Base-by-base conservation (phyloP, 2,797 vertebrate species). In the Tapera naevia region DNA sequence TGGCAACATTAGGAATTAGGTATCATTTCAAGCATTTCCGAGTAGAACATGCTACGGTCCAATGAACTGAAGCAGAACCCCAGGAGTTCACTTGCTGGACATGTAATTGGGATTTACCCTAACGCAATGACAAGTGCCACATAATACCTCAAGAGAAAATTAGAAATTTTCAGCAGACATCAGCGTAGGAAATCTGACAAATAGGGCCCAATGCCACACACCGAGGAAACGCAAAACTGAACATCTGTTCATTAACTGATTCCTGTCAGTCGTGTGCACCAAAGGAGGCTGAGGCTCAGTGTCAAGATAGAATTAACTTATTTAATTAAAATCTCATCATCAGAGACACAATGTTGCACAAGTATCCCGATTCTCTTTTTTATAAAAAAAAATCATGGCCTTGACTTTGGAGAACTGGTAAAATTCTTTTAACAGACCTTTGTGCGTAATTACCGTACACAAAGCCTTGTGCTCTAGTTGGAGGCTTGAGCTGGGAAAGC, bases 201-300 rank as follows among this genome's bases (percentile, higher is more conserved):
- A 85, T 5, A 67, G 28, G 33, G 64, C 64, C 71, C 71, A 32
- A 5, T 60, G 88, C 83, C 83, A 90, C 80, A 76, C 0, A 0
- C 61, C 70, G 93, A 94, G 78, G 56, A 74, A 91, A 96, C 85
- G 9, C 56, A 66, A 75, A 94, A 80, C 18, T 50, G 69, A 96
- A 60, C 90, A 94, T 94, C 86, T 93, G 90, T 45, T 95, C 78
- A 66, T 93, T 80, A 89, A 78, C 39, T 69, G 93, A 92, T 78
- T 86, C 73, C 72, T 93, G 90, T 83, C 91, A 78, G 43, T 30
- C 4, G 0, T 28, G 37, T 39, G 64, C 43, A 53, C 45, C 58
- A 64, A 76, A 80, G 22, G 61, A 81, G 56, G 24, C 71, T 80
- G 64, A 27, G 37, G 69, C 82, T 48, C 82, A 7, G 21, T 72